Evolutionary conservation across 2,113 vertebrate species (phyloP).

Genomic region (Guaruba guarouba): DNA sequence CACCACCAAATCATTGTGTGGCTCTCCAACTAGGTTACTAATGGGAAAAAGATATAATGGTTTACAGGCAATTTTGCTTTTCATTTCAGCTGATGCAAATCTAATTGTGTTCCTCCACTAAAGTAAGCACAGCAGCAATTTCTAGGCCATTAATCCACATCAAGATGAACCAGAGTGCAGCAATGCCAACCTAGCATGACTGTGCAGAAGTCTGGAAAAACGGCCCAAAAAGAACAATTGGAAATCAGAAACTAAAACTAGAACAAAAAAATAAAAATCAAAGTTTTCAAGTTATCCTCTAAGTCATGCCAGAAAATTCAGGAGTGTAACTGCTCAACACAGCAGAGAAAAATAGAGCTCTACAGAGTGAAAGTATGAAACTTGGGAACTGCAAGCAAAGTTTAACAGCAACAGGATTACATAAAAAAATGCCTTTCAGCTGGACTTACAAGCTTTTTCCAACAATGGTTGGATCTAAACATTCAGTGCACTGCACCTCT

Average conservation of each 20-base stretch:
- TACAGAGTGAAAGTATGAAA: conserved; percentile 68
- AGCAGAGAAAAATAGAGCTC: conserved; percentile 66
- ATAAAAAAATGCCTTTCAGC: conserved; percentile 53
- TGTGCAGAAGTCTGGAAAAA: conserved; percentile 64
- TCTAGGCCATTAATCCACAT: conserved; percentile 68
- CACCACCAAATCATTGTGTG: background rate
- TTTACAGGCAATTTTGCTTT: conserved; percentile 9
- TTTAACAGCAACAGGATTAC: conserved; percentile 67
- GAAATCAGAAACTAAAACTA: conserved; percentile 64
- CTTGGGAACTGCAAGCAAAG: conserved; percentile 65
- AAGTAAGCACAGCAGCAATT: conserved; percentile 53
- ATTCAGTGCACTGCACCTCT: conserved; percentile 67
- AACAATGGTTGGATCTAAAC: conserved; percentile 52
- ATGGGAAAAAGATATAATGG: background rate
- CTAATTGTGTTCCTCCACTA: conserved; percentile 37
- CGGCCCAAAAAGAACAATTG: conserved; percentile 56
- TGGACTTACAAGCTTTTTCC: conserved; percentile 51
- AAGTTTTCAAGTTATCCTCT: conserved; percentile 21
- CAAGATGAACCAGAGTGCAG: conserved; percentile 62
- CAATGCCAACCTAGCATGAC: conserved; percentile 55
- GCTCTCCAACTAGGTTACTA: background rate
- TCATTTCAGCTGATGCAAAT: conserved; percentile 44
- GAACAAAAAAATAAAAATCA: conserved; percentile 10
- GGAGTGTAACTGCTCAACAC: conserved; percentile 63
- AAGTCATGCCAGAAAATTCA: conserved; percentile 67